Evolutionary conservation across 2,888 invertebrate species (phyloP), one percentile per base, ranked within the genome.

Genomic region (Drosophila buzzatii): DNA sequence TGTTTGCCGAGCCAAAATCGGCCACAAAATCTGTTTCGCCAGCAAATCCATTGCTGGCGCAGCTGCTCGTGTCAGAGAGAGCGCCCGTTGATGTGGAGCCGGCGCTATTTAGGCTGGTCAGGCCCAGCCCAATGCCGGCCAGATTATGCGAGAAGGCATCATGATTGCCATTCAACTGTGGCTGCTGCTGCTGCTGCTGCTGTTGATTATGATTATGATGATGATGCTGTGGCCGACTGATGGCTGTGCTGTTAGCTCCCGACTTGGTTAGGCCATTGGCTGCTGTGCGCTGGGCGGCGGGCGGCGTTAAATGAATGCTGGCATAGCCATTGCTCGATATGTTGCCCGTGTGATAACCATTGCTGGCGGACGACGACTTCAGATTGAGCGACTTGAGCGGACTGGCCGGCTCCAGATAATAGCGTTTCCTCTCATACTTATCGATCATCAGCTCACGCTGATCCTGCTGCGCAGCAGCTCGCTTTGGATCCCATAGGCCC

Each of bases 391-490:
- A 93, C 79, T 93, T 93, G 27, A 93, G 79, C 49, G 93, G 93
- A 92, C 93, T 93, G 74, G 93, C 93, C 74, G 93, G 93, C 83
- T 93, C 93, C 80, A 93, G 79, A 73, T 91, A 93, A 75, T 93
- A 93, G 51, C 98, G 95, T 92, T 98, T 98, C 91, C 96, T 95
- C 93, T 99, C 99, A 92, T 99, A 99, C 94, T 99, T 99, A 91
- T 98, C 96, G 61, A 96, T 95, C 97, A 99, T 98, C 90, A 98
- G 96, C 93, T 98, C 98, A 92, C 96, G 96, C 90, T 98, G 96
- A 93, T 97, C 96, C 93, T 97, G 97, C 62, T 82, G 82, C 93
- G 98, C 98, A 91, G 98, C 98, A 89, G 96, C 96, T 78, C 96
- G 95, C 91, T 97, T 96, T 47, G 95, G 95, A 92, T 97, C 98